A percentile compares a stretch with the other conserved stretches of the same genome.
phyloP scores from a whole-genome alignment of 35 echinoderm and acorn worm species.

The Acanthaster planci region DNA sequence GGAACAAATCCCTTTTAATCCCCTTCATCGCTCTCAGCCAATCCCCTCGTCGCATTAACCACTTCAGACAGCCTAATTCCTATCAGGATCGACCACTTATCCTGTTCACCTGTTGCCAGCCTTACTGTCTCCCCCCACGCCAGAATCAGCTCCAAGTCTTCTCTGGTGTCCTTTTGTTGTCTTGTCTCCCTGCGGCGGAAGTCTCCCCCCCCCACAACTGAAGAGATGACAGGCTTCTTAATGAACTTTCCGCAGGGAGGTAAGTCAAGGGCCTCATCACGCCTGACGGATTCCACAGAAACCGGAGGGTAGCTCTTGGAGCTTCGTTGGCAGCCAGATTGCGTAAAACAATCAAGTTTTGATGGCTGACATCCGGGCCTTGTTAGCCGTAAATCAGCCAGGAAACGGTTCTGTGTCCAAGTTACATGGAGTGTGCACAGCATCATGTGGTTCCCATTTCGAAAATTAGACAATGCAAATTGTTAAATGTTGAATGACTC shows the following conservation, averaged over 20 bases:
- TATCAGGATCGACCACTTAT: neutral
- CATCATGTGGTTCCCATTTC: neutral
- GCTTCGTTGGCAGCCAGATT: neutral
- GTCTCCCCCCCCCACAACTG: neutral
- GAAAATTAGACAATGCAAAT: conserved; percentile 1
- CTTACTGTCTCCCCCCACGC: neutral
- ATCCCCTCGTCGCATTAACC: conserved; percentile 5
- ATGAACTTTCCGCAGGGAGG: neutral
- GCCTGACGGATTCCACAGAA: neutral
- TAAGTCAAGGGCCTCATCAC: neutral
- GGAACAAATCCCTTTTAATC: conserved; percentile 14
- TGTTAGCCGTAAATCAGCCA: neutral
- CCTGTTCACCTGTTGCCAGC: conserved; percentile 15
- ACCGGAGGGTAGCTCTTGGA: neutral
- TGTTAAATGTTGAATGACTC: too few species aligned
- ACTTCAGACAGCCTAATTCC: conserved; percentile 1
- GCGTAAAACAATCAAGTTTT: conserved; percentile 28
- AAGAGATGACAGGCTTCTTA: conserved; percentile 3
- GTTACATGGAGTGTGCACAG: neutral
- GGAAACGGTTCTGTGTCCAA: neutral
- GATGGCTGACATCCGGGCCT: neutral
- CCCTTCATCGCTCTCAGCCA: neutral
- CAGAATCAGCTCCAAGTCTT: neutral
- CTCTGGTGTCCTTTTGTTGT: neutral
- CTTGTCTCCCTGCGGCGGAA: too few species aligned